Evolutionary conservation across 2,113 vertebrate genomes (phyloP), one percentile per base, ranked within the genome.

Genomic region (Thalassarche chlororhynchos): DNA sequence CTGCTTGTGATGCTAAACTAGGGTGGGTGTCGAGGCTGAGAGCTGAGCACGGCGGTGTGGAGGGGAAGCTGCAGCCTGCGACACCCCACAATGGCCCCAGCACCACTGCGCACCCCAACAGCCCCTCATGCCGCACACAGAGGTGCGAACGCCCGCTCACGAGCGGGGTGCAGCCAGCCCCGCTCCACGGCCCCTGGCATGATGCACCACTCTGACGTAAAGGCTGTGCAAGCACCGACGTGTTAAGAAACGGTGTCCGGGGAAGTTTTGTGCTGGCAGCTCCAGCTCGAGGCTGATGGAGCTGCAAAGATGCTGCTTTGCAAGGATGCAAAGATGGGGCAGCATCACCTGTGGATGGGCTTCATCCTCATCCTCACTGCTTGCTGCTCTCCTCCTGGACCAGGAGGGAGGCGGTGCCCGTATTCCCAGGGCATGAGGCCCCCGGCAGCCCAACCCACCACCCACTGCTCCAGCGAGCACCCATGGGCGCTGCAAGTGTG

Each of bases 231-330:
- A 74, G 79, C 36, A 12, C 49, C 1, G 0, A 4, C 25, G 2
- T 2, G 38, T 31, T 78, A 21, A 57, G 72, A 40, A 69, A 9
- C 0, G 2, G n/a, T 1, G 3, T 25, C 10, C 0, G 0, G 32
- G 61, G 42, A 76, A 36, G 32, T 8, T 83, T 34, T 23, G 61
- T 26, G 42, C 40, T 8, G 49, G 29, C 10, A 25, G 52, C 19
- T 85, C n/a, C 83, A 29, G 84, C 58, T 51, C 2, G 1, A 24
- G 74, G 51, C 60, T 54, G 65, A 10, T 3, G 66, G 28, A 79
- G 29, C 42, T 62, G 57, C 64, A 32, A 44, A 57, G 21, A 42
- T 2, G 25, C 26, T 51, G 42, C 25, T 49, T 68, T 18, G 40
- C 28, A 29, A 58, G 64, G 47, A 25, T 12, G 64, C 42, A 62